These are phyloP conservation scores for Achlya flavicornis DNA, from an alignment of 2,888 invertebrate species.

Conservation along the genomic window DNA sequence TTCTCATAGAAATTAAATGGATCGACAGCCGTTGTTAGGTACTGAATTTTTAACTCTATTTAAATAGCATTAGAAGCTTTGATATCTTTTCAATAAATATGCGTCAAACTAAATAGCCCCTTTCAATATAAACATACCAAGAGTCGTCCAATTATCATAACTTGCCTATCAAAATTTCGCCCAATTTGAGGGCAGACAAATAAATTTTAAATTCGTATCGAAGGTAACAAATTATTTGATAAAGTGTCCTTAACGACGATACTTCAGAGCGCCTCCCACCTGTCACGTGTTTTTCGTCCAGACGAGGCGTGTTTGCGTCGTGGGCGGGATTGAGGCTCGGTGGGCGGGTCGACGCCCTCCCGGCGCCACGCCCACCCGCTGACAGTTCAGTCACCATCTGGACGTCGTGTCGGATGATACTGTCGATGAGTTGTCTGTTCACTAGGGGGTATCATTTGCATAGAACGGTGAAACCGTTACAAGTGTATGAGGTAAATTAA, in stretches of 20 bases:
- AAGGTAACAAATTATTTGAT: constrained; percentile 81
- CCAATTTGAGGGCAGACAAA: constrained; percentile 44
- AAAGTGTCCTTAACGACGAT: constrained; percentile 80
- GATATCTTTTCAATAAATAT: no score
- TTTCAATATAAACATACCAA: no score
- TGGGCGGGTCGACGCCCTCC: constrained; percentile 61
- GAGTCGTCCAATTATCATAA: not conserved
- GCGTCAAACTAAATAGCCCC: no score
- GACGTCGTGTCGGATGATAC: constrained; percentile 66
- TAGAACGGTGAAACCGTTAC: constrained; percentile 11
- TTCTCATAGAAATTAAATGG: no score
- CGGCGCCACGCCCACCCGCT: constrained; percentile 68
- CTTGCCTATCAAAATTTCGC: constrained; percentile 15
- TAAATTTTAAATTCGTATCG: constrained; percentile 74
- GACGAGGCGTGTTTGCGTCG: constrained; percentile 51
- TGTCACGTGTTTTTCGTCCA: constrained; percentile 70
- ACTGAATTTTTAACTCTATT: no score
- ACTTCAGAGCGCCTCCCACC: constrained; percentile 75
- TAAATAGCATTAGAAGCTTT: no score
- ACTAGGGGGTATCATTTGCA: not conserved
- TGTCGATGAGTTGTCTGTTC: constrained; percentile 31
- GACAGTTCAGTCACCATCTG: constrained; percentile 71
- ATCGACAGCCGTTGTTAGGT: no score
- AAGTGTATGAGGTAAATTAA: no score
- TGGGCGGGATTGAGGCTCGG: constrained; percentile 57